Base-by-base conservation (phyloP, 2,888 invertebrate genomes). In the Ceraclea dissimilis region DNA sequence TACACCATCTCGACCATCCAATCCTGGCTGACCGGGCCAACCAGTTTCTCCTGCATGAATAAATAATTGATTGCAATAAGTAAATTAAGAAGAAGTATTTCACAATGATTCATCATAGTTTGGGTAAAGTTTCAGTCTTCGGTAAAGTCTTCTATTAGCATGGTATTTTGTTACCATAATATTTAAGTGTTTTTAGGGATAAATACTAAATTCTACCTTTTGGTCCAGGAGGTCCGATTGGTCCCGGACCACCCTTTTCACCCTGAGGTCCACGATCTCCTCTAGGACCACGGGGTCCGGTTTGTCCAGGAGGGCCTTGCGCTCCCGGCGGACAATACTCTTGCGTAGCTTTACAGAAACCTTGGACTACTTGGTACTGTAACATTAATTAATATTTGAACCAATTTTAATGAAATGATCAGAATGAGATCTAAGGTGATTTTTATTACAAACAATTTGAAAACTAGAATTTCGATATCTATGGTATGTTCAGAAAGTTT, bases 241-340 rank as follows among this genome's bases (percentile, higher is more conserved):
- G 73, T 1, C 88, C 88, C 44, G 81, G 77, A 31, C 79, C 80
- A 1, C 91, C 91, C 58, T 85, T 83, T 0, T 81, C 81, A 0
- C 90, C 90, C 0, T 81, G 78, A 1, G 82, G 79, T 50, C 82
- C 82, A 1, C 84, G 81, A 86, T 88, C 88, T 1, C 73, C 82
- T n/a, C 70, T 80, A 0, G 86, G 85, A 8, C 79, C 82, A 1
- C 79, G 80, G 1, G 85, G 85, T 1, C 76, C 81, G 84, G 90
- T 34, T 84, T 80, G 62, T 86, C 88, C 61, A 86, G 89, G 59
- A 83, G 86, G 65, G 72, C 79, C 20, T 88, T 85, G 66, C 93
- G 94, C 2, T 83, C 88, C 39, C 93, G 95, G 93, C 81, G 94
- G 74, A 64, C 92, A 93, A 67, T 88, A 89, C 56, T 88, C 88